Evolutionary conservation across 2,888 invertebrate genomes (phyloP).

Genomic region (Merodon equestris): DNA sequence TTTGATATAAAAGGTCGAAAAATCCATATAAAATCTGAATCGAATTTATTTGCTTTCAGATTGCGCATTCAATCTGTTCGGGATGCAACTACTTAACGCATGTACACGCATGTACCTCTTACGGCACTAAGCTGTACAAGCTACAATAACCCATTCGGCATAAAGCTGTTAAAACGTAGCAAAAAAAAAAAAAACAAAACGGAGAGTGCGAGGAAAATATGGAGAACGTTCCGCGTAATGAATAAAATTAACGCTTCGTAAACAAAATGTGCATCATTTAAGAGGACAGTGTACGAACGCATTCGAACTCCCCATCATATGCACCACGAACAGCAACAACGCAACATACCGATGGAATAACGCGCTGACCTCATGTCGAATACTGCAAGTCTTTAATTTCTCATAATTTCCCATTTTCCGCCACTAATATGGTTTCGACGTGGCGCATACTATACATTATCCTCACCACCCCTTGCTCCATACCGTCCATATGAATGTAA

Average conservation of each 20-base stretch:
- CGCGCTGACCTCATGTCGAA: conserved; percentile 66
- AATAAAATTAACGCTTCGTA: conserved; percentile 63
- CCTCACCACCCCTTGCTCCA: neutral
- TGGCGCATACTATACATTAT: neutral
- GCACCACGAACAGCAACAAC: conserved; percentile 8
- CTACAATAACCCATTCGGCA: too few relatives aligned
- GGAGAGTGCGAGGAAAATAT: too few relatives aligned
- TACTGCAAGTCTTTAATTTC: conserved; percentile 67
- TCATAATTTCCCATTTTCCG: conserved; percentile 66
- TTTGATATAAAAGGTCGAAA: too few relatives aligned
- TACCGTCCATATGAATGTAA: conserved; percentile 46
- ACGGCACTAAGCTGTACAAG: too few relatives aligned
- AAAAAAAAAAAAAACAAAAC: neutral
- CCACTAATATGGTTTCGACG: conserved; percentile 65
- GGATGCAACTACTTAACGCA: too few relatives aligned
- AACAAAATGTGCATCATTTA: conserved; percentile 59
- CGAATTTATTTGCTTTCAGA: too few relatives aligned
- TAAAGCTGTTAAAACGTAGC: too few relatives aligned
- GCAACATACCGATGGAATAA: conserved; percentile 35
- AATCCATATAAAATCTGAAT: too few relatives aligned
- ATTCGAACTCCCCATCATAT: conserved; percentile 32
- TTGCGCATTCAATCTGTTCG: too few relatives aligned
- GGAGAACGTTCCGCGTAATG: conserved; percentile 31
- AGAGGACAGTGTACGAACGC: conserved; percentile 44
- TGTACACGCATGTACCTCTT: too few relatives aligned